phyloP scores from a whole-genome alignment of 2,888 invertebrate species.

The Coecobrya sp. region DNA sequence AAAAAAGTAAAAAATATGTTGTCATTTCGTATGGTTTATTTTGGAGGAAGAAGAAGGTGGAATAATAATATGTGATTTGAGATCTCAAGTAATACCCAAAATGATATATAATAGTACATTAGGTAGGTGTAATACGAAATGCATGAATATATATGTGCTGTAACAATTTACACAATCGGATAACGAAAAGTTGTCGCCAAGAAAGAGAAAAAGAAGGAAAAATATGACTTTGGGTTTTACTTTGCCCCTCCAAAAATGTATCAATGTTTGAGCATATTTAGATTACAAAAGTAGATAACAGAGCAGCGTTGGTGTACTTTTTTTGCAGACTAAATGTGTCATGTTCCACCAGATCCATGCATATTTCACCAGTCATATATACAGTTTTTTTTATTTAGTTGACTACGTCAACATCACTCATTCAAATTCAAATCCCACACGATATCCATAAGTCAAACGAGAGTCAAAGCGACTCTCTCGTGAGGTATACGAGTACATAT shows the following conservation, averaged over 20 bases:
- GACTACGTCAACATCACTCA: conserved; percentile 9
- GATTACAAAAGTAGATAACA: not conserved
- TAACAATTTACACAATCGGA: conserved; percentile 59
- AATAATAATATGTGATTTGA: conserved; percentile 33
- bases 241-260: not conserved
- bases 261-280: not conserved
- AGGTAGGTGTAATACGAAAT: too few relatives aligned
- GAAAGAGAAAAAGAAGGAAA: conserved; percentile 33
- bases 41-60: conserved; percentile 11
- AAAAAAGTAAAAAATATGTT: conserved; percentile 1
- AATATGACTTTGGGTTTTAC: not conserved
- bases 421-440: not conserved
- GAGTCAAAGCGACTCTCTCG: too few relatives aligned
- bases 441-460: not conserved
- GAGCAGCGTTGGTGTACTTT: not conserved
- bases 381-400: not conserved
- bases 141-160: not conserved
- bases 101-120: too few relatives aligned
- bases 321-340: not conserved
- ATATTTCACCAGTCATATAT: not conserved
- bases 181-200: conserved; percentile 57
- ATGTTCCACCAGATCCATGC: not conserved
- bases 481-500: too few relatives aligned
- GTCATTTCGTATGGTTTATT: not conserved
- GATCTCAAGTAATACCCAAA: not conserved